Evolutionary conservation across 2,113 vertebrate genomes (phyloP).

Genomic region (Argyrosomus japonicus): DNA sequence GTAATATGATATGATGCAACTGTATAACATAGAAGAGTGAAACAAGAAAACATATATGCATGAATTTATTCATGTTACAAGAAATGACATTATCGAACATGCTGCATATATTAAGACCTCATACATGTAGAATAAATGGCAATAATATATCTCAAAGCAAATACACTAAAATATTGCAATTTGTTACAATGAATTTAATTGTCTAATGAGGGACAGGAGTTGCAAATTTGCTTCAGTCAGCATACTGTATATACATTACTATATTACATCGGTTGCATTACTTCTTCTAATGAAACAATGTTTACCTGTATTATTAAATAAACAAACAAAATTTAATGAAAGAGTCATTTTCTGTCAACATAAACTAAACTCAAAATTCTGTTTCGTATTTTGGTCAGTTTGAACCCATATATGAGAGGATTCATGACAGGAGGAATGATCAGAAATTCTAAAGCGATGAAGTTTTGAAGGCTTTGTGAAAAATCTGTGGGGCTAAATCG

Average conservation of each 20-base stretch:
- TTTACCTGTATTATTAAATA: neutral
- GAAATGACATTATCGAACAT: no score
- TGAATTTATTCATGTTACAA: neutral
- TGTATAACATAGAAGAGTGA: neutral
- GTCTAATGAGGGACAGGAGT: no score
- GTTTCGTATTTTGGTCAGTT: constrained; percentile 61
- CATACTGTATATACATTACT: no score
- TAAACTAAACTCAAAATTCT: constrained; percentile 21
- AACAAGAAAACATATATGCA: neutral
- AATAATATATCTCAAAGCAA: no score
- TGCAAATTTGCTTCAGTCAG: no score
- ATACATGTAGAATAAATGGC: no score
- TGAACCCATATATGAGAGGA: constrained; percentile 62
- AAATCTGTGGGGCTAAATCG: constrained; percentile 36
- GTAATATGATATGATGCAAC: neutral
- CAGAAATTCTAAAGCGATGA: constrained; percentile 60
- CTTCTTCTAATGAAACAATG: no score
- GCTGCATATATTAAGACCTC: no score
- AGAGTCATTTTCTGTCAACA: neutral
- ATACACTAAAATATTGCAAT: no score
- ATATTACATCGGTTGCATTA: no score
- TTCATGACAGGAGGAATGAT: constrained; percentile 59
- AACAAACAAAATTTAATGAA: neutral
- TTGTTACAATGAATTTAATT: no score
- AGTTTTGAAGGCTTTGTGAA: constrained; percentile 57